These are phyloP conservation scores for Antedon mediterranea DNA, from an alignment of 53 echinoderm and acorn worm species.

Conservation along the genomic window DNA sequence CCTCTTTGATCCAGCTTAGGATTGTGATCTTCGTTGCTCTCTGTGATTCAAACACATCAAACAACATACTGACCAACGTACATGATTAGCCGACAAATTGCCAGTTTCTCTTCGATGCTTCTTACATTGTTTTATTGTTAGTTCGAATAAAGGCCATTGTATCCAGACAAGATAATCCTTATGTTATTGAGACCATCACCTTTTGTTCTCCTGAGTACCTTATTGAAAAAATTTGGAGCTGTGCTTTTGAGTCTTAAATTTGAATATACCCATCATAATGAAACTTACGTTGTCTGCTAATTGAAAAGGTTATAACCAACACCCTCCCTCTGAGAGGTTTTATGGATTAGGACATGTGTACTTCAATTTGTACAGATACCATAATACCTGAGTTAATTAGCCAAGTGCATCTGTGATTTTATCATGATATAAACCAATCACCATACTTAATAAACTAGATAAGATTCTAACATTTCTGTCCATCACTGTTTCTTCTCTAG, in stretches of 20 bases:
- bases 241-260: neutral
- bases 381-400: no score
- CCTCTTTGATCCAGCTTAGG: neutral
- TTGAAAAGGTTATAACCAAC: no score
- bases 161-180: neutral
- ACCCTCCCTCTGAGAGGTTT: no score
- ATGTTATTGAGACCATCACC: neutral
- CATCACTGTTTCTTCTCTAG: no score
- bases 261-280: neutral
- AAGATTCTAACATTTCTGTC: no score
- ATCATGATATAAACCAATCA: no score
- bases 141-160: neutral
- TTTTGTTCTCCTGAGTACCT: neutral
- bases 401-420: no score
- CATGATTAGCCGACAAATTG: neutral
- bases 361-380: no score
- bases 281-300: neutral
- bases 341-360: no score
- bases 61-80: neutral
- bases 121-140: neutral
- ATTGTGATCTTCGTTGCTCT: neutral
- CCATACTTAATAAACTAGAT: no score
- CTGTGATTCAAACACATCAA: neutral
- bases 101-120: neutral
- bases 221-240: neutral